phyloP scores from a whole-genome alignment of 2,113 vertebrate species.

The Gallinago media region DNA sequence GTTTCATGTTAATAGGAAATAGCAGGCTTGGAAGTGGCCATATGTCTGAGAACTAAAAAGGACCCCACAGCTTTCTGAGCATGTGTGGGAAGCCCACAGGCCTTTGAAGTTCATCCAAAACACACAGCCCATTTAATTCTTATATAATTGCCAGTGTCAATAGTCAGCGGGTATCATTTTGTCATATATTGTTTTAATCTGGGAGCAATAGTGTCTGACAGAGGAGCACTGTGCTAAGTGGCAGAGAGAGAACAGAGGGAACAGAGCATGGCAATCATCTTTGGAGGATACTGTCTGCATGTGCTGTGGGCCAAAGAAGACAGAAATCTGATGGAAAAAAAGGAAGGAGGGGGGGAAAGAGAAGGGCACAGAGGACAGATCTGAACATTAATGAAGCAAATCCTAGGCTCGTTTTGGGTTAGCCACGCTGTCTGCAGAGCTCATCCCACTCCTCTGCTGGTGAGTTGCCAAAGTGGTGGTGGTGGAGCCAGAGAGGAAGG shows the following conservation, averaged over 20 bases:
- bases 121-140: conserved; percentile 67
- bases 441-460: neutral
- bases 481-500: neutral
- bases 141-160: conserved; percentile 66
- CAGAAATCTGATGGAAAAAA: neutral
- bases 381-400: neutral
- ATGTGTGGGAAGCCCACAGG: conserved; percentile 73
- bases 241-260: neutral
- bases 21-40: conserved; percentile 50
- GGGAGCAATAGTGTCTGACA: conserved; percentile 73
- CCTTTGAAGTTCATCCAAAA: conserved; percentile 68
- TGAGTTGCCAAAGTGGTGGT: neutral
- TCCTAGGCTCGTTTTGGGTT: neutral
- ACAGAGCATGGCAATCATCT: neutral
- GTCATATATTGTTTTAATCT: conserved; percentile 85
- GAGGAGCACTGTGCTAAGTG: neutral
- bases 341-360: neutral
- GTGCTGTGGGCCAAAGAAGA: neutral
- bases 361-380: accelerated
- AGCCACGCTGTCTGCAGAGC: neutral
- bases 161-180: conserved; percentile 64
- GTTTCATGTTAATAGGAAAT: conserved; percentile 67
- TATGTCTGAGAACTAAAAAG: conserved; percentile 16
- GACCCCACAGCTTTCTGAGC: conserved; percentile 55
- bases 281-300: neutral